Base-by-base conservation (phyloP, 2,797 vertebrate genomes). In the Sylvia borin region DNA sequence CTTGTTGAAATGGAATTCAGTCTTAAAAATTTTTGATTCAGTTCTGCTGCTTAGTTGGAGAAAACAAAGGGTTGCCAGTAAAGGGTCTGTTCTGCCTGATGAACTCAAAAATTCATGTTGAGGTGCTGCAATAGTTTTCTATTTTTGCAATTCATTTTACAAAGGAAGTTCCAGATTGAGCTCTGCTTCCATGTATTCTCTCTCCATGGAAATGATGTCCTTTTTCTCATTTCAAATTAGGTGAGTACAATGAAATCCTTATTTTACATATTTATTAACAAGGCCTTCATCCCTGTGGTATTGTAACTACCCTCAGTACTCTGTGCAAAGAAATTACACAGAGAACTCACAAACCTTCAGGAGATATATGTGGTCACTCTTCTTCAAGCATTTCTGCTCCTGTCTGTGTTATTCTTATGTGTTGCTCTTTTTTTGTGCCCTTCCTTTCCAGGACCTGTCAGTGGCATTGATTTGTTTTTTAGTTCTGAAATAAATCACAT, bases 241-340 rank as follows among this genome's bases (percentile, higher is more conserved):
- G 92, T 83, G 58, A 93, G 94, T 95, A 91, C 97, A 93, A 93
- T 91, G 91, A 96, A 97, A 97, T 96, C 92, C 92, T 90, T 93
- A 97, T 97, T 98, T 98, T 98, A 97, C 97, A 97, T 98, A 96
- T 97, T 97, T 98, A 97, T 98, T 97, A 97, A 97, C 96, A 94
- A 93, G 95, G 85, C 94, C 96, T 90, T 32, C 82, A 90, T 97
- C 97, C 97, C 95, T 95, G 67, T 95, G 93, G 97, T 94, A 95
- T 97, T 98, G 97, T 97, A 97, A 92, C 96, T 95, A 81, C 85
- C 95, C 95, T 96, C 82, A 26, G 85, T 96, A 84, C 88, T 95
- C 89, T 47, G 20, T 95, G 96, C 88, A 88, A 65, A 90, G 79
- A 95, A 82, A 81, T 91, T 21, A 15, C 73, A 60, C 36, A 53